Conservation (phyloP, 2,113 vertebrate species). For the Deroptyus accipitrinus region DNA sequence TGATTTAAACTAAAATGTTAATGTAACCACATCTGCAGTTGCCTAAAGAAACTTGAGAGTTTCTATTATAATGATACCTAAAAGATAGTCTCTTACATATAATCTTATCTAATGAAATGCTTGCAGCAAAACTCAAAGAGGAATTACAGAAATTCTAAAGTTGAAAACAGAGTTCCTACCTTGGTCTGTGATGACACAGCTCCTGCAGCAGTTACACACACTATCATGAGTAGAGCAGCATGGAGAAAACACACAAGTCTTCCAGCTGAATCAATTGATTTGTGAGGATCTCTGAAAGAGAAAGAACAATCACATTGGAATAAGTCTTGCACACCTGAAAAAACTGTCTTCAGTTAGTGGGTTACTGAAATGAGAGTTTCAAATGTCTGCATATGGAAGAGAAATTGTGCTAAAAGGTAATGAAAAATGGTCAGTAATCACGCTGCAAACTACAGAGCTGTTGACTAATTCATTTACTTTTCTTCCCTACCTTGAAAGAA, state of each 20-base stretch:
- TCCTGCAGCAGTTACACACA: neutral
- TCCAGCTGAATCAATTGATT: neutral
- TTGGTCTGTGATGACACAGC: neutral
- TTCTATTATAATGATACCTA: neutral
- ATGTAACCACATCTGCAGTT: neutral
- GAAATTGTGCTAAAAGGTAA: neutral
- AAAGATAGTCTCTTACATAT: neutral
- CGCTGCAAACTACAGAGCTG: neutral
- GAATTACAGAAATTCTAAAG: neutral
- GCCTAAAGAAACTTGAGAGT: neutral
- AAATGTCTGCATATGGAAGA: neutral
- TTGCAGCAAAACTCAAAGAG: neutral
- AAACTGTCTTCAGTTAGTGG: neutral
- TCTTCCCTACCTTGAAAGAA: neutral
- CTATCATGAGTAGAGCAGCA: neutral
- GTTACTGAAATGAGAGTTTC: neutral
- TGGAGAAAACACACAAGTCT: neutral
- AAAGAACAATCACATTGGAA: neutral
- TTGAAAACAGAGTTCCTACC: constrained; percentile 22
- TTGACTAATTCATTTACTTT: neutral
- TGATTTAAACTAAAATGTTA: neutral
- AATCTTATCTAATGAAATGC: neutral
- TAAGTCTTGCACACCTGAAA: neutral
- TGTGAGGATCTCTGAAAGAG: neutral
- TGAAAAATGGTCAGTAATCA: neutral